Evolutionary conservation across 2,888 invertebrate species (phyloP), one percentile per base, ranked within the genome.

Genomic region (Alcis repandata): DNA sequence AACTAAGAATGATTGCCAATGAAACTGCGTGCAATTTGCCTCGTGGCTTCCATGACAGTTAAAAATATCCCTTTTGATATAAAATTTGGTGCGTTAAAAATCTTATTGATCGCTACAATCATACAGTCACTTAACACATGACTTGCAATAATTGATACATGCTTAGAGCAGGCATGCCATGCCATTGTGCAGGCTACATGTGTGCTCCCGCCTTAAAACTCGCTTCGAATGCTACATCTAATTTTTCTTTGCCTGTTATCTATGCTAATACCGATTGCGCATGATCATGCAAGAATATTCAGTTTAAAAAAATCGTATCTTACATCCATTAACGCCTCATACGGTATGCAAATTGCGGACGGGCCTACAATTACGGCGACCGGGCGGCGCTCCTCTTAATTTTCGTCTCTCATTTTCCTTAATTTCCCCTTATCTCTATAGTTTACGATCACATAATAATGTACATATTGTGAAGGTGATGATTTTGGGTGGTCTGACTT

Each of bases 401-500:
- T 86, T 88, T 86, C 79, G 76, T 77, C 67, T 80, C 70, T 69
- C 67, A 79, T 86, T 87, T 88, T 79, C 79, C 76, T 78, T 82
- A 68, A 82, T 86, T 89, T 88, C 83, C 83, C 73, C 78, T 86
- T 90, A 89, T 89, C 87, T 88, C 67, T 60, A 59, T 79, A 78
- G 84, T 88, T 89, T 89, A 89, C 78, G 86, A 86, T 84, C 80
- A 72, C 69, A 79, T 78, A 76, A 82, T 80, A 80, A 82, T 80
- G 80, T 80, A 82, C 76, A 75, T 78, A 78, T 75, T 78, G 74
- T 78, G 71, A 69, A 91, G 89, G 91, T 92, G 92, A 90, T 89
- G 92, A 92, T 91, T 92, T 92, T 91, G 92, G 92, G 92, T 93
- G 92, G 92, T 92, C 92, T 79, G 64, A 67, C 74, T 83, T 79